Evolutionary conservation across 2,113 vertebrate genomes (phyloP).

Genomic region (Chionis minor): DNA sequence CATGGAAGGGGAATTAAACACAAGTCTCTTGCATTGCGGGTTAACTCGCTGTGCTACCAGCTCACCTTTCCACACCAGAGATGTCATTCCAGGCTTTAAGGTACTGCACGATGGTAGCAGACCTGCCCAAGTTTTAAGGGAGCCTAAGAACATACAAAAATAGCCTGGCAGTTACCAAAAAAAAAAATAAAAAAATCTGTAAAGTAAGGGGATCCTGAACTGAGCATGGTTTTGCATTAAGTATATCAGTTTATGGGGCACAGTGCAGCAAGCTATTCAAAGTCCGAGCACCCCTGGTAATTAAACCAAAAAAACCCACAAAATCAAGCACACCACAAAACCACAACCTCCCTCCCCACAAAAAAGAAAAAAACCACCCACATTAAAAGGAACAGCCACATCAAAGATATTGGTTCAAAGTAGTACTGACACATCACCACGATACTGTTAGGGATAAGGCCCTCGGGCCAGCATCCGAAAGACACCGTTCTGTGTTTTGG

Average conservation of each 20-base stretch:
- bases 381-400: background rate
- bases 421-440: background rate
- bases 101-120: background rate
- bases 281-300: background rate
- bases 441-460: background rate
- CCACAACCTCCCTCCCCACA: too few relatives aligned
- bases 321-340: too few relatives aligned
- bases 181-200: background rate
- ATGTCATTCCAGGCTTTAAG: background rate
- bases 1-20: background rate
- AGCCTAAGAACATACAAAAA: background rate
- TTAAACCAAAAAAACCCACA: too few relatives aligned
- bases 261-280: background rate
- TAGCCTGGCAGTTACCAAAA: background rate
- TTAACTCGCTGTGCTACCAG: background rate
- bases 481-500: fast-evolving
- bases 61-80: background rate
- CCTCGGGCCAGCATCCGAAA: background rate
- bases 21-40: background rate
- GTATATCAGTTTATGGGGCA: background rate
- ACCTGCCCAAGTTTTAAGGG: background rate
- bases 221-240: background rate
- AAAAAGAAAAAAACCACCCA: background rate
- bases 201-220: background rate
- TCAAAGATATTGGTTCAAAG: background rate